Base-by-base conservation (phyloP, 2,113 vertebrate genomes). In the Tachysurus vachellii region DNA sequence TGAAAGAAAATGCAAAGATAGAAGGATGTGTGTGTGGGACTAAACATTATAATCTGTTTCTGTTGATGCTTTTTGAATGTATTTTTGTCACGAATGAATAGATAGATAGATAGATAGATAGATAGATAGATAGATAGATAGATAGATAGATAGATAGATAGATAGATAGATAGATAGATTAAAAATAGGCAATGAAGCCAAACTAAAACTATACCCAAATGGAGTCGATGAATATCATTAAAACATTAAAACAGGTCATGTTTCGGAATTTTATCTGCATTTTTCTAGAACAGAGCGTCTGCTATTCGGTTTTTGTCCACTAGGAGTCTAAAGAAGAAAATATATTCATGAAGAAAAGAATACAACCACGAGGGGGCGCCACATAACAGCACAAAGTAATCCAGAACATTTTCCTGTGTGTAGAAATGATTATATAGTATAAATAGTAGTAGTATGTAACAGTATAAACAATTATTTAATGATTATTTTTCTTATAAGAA, bases 361-460 rank as follows among this genome's bases (percentile, higher is more conserved):
- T 62, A 23, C 13, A 13, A 12, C 86, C 89, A 66, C 61, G 3
- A 88, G 84, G 36, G 86, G 80, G 84, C 86, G 61, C 28, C 44
- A 80, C 11, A 89, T 8, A 76, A 59, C 70, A 85, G 26, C 8
- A 13, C 4, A 85, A 81, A 44, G 0, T 62, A 81, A 56, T 5
- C 23, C 9, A 44, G 70, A 44, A 42, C 8, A 14, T 26, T 64
- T n/a, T 64, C 61, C 57, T 5, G 8, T 12, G 21, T 64, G 23
- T 7, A 64, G 7, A 62, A 62, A 26, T 50, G 47, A 50, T 9
- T 50, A 50, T 50, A 7, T 50, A 50, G 47, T 50, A 50, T 36
- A 36, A 2, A 36, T 36, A 36, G 2, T 36, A 36, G 36, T 36
- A 36, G 36, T 36, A 36, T 36, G 36, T 36, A 36, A 36, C 36